These are phyloP conservation scores for Platalea minor DNA, from an alignment of 2,797 vertebrate genomes.

Conservation along the genomic window DNA sequence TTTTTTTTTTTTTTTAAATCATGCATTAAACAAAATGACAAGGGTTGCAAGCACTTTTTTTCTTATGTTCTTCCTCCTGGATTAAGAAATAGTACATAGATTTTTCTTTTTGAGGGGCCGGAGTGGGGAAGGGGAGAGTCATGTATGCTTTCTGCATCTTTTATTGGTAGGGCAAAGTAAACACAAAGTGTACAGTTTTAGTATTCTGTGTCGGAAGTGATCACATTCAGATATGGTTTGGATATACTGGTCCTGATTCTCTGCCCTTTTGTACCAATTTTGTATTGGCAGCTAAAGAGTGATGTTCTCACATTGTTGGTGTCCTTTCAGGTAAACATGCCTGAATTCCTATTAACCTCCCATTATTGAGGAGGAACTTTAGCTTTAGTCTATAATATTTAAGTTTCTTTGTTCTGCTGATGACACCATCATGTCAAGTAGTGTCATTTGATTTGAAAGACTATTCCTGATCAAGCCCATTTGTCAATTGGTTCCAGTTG, in stretches of 20 bases:
- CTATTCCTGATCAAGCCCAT: not conserved
- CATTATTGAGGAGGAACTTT: not conserved
- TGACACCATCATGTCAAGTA: not conserved
- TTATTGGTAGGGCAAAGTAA: not conserved
- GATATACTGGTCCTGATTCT: not conserved
- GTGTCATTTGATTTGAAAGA: not conserved
- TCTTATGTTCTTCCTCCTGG: not conserved
- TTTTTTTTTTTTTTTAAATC: not conserved
- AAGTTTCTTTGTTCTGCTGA: not conserved
- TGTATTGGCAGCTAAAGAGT: not conserved
- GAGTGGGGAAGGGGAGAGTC: not conserved
- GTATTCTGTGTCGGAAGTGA: not conserved
- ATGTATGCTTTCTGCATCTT: not conserved
- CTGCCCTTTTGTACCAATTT: not conserved
- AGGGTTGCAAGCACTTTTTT: not conserved
- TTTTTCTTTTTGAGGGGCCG: not conserved
- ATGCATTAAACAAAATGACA: not conserved
- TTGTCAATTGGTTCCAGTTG: not conserved
- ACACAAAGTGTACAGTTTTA: not conserved
- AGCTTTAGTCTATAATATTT: not conserved
- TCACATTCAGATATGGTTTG: not conserved
- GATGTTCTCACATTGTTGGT: not conserved
- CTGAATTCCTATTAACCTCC: not conserved
- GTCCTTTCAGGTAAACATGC: not conserved
- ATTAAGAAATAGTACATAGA: not conserved